phyloP scores from a whole-genome alignment of 92 coral and sea anemone species.

The Parazoanthus darwini region DNA sequence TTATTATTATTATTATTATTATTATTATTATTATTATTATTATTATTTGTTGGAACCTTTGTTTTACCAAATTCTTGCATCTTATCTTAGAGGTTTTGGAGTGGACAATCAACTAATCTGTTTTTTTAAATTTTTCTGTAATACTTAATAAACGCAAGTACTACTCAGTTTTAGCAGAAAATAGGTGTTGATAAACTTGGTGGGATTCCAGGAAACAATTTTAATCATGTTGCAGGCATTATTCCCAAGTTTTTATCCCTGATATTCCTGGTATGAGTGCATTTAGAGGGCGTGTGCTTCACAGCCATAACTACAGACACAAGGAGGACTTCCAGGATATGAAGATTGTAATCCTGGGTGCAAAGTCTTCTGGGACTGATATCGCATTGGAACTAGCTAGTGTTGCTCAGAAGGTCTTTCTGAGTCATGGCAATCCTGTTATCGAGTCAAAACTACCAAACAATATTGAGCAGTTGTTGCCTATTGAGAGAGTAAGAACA shows the following conservation, averaged over 20 bases:
- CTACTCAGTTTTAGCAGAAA: no score
- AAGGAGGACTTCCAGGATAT: slow-evolving; percentile 64
- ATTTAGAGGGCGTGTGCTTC: slow-evolving; percentile 80
- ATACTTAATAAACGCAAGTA: no score
- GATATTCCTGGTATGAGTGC: slow-evolving; percentile 70
- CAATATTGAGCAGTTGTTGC: slow-evolving; percentile 66
- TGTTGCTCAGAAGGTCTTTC: slow-evolving; percentile 71
- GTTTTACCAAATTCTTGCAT: no score
- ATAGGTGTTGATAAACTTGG: no score
- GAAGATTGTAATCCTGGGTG: slow-evolving; percentile 76
- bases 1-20: no score
- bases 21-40: no score
- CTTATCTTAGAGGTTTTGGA: no score
- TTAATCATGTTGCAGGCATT: slow-evolving; percentile 70
- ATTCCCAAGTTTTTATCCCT: slow-evolving; percentile 62
- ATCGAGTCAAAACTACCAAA: slow-evolving; percentile 61
- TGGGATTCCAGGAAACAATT: not conserved
- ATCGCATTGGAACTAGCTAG: slow-evolving; percentile 64
- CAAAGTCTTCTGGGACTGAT: slow-evolving; percentile 78
- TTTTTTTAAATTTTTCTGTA: no score
- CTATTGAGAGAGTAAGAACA: slow-evolving; percentile 50
- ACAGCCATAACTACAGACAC: slow-evolving; percentile 80
- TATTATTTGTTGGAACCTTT: no score
- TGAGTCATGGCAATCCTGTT: slow-evolving; percentile 63
- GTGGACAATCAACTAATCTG: no score